phyloP scores from a whole-genome alignment of 1,140 invertebrate species.

The Rhynchophorus ferrugineus region DNA sequence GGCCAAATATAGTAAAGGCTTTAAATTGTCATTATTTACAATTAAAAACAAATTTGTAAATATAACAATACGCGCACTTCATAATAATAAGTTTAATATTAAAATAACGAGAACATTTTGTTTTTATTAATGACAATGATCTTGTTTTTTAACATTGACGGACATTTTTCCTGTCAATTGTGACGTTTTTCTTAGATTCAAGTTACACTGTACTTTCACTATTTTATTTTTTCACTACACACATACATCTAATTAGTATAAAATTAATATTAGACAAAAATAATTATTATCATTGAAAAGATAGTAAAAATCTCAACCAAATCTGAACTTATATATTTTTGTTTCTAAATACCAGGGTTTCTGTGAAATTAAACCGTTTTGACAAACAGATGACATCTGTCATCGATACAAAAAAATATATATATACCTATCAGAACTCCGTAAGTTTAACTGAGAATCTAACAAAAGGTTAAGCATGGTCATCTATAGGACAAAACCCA shows the following conservation, averaged over 20 bases:
- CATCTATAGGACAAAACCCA: no score
- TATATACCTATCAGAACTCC: no score
- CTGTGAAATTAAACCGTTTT: no score
- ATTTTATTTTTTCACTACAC: neutral
- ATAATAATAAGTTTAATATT: slow-evolving; percentile 5
- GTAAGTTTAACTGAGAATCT: no score
- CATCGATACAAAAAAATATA: no score
- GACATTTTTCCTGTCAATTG: slow-evolving; percentile 14
- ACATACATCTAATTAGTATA: neutral
- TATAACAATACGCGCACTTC: slow-evolving; percentile 1
- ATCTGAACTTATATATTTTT: no score
- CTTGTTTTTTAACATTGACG: slow-evolving; percentile 16
- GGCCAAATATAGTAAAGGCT: neutral
- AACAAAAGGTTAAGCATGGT: no score
- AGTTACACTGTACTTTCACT: slow-evolving; percentile 10
- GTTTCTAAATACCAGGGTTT: no score
- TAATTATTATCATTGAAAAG: no score
- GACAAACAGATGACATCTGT: no score
- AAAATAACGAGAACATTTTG: slow-evolving; percentile 5
- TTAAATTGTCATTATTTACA: slow-evolving; percentile 5
- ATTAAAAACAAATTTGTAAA: neutral
- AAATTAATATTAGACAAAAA: no score
- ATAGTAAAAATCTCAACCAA: no score
- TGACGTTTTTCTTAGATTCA: slow-evolving; percentile 12
- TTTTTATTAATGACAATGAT: slow-evolving; percentile 10